Percentiles rank a stretch among this genome's conserved stretches.
Evolutionary conservation across 2,797 vertebrate genomes (phyloP).

Genomic region (Ictinia mississippiensis): DNA sequence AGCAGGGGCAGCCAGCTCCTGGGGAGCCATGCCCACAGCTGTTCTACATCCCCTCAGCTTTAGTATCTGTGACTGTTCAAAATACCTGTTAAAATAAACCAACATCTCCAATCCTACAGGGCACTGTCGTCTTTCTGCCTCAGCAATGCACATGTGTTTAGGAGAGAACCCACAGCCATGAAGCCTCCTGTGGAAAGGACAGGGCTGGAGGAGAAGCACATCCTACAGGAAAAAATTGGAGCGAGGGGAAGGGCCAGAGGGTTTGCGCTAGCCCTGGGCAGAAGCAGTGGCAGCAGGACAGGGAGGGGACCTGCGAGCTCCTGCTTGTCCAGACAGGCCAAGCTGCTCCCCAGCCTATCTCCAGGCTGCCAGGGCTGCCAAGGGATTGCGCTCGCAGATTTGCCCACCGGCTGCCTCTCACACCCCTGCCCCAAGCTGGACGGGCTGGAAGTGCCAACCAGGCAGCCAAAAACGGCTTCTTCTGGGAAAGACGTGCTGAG

Average conservation of each 20-base stretch:
- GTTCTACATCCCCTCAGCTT: constrained; percentile 33
- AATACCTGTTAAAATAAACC: constrained; percentile 63
- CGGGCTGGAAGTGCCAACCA: not conserved
- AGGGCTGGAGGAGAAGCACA: not conserved
- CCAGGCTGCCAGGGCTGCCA: not conserved
- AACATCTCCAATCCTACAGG: constrained; percentile 5
- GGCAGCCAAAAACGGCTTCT: not conserved
- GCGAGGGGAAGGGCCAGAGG: not conserved
- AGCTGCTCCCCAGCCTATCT: not conserved
- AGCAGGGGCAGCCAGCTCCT: not conserved
- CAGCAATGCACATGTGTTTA: rapidly evolving
- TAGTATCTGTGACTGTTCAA: constrained; percentile 63
- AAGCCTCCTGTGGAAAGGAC: not conserved
- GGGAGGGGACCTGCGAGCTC: rapidly evolving
- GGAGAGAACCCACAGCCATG: not conserved
- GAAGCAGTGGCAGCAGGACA: not conserved
- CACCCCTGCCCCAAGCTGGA: not conserved
- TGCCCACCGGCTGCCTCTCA: not conserved
- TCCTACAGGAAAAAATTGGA: not conserved
- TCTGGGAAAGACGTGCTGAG: not conserved
- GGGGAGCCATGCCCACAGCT: constrained; percentile 34
- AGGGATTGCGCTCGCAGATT: not conserved
- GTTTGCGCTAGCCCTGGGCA: rapidly evolving
- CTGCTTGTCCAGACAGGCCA: rapidly evolving
- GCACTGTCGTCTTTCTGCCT: not conserved